Base-by-base conservation (phyloP, 2,888 invertebrate species). In the Chymomyza amoena region DNA sequence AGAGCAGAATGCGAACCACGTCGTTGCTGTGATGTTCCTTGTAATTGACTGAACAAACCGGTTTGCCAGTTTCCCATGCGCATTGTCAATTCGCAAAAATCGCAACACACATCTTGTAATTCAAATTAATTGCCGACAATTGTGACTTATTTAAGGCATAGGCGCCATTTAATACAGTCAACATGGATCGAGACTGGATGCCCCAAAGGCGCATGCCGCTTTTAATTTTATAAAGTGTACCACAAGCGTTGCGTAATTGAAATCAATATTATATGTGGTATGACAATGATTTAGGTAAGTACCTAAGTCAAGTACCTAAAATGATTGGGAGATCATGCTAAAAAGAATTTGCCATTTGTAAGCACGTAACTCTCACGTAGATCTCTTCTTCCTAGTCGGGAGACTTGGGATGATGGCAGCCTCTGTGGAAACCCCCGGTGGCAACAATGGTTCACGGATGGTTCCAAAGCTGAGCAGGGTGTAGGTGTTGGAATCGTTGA, bases 121-220 rank as follows among this genome's bases (percentile, higher is more conserved):
- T 88, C 76, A 85, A 87, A 87, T 89, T 89, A 87, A 89, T 87
- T 89, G 87, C 77, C 77, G 74, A 74, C 84, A 87, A 87, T 87
- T 89, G 84, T 79, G 80, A 73, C 81, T 88, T 85, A 78, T 78
- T 84, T 84, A 75, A 76, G 84, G 62, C 77, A 72, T 71, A 86
- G 87, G 84, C 87, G 87, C 86, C 89, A 82, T 87, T 84, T 78
- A 84, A 86, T 81, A 66, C 64, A 68, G 36, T 61, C 61, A 68
- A 50, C 66, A 69, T 56, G 61, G 57, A 66, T 59, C 64, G 62
- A 59, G 54, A 18, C 54, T n/a, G 20, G n/a, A 1, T 20, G 15
- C n/a, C 54, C 54, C 6, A 10, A 16, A 54, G 20, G 6, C 20
- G n/a, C 16, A 54, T 62, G 60, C 20, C 65, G 39, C 59, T 68